phyloP scores from a whole-genome alignment of 2,113 vertebrate genomes.

The Pelusios castaneus region DNA sequence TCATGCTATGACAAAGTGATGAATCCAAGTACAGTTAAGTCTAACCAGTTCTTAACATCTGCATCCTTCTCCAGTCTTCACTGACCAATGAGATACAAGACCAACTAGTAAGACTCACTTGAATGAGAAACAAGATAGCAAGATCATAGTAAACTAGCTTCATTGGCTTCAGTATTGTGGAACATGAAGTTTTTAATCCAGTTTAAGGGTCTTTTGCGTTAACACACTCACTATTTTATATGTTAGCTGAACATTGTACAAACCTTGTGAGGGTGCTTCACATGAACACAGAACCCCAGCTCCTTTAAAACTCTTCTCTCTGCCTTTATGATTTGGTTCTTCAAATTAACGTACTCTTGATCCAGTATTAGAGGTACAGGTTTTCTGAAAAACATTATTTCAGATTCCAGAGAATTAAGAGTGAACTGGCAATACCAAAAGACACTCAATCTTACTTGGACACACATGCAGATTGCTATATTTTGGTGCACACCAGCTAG shows the following conservation, averaged over 20 bases:
- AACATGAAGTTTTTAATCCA: not conserved
- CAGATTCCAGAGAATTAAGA: not conserved
- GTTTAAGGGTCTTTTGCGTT: not conserved
- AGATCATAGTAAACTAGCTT: conserved; percentile 1
- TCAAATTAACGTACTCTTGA: conserved; percentile 85
- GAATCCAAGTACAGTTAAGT: not conserved
- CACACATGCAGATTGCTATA: accelerated
- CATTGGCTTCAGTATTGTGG: not conserved
- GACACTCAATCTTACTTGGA: not conserved
- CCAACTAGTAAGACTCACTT: conserved; percentile 46
- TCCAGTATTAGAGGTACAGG: conserved; percentile 83
- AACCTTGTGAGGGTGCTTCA: conserved; percentile 92
- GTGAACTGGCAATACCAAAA: not conserved
- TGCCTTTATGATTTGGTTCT: conserved; percentile 88
- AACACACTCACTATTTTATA: accelerated
- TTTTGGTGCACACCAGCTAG: not conserved
- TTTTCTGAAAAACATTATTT: conserved; percentile 71
- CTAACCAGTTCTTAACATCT: conserved; percentile 26
- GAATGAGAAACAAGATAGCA: conserved; percentile 37
- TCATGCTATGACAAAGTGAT: not conserved
- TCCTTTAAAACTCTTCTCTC: conserved; percentile 88
- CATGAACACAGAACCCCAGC: conserved; percentile 89
- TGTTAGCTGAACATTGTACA: conserved; percentile 26
- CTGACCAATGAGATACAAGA: conserved; percentile 29
- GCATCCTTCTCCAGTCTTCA: conserved; percentile 38